Evolutionary conservation across 1,140 invertebrate species (phyloP), one percentile per base, ranked within the genome.

Genomic region (Aleiodes sp.): DNA sequence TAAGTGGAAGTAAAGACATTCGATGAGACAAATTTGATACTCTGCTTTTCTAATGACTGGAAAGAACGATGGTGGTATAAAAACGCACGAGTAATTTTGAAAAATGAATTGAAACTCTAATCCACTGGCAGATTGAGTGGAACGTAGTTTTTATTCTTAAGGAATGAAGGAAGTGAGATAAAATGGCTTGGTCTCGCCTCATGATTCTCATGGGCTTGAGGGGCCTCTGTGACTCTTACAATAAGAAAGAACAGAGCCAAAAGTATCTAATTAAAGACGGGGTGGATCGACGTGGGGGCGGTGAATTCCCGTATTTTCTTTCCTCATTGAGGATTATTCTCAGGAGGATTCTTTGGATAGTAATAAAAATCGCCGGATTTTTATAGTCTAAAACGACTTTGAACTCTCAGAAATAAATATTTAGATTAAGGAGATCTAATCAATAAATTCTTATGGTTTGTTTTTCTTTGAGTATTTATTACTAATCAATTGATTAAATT

Each of bases 191-290:
- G 41, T 46, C 41, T 14, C 41, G 41, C 41, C 41, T 46, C 41
- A 46, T 46, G 41, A 46, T 46, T 46, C 41, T 46, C 24, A 46
- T 46, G 41, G 41, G 41, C 41, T 46, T 19, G 16, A 9, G 41
- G 16, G 41, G 41, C 16, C 41, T 46, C 16, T 4, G 10, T 19
- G 41, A 46, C 41, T 8, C n/a, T n/a, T n/a, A n/a, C n/a, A n/a
- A n/a, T 46, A 46, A 46, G 3, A 46, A 46, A 46, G 24, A 7
- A 2, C 8, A 19, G 41, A 19, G 16, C 14, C 41, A 46, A 46
- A 46, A 2, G 41, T 46, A 9, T 46, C 41, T 46, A 46, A 46
- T 46, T 46, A 46, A 46, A 46, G 41, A 10, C 24, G 41, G 39
- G 41, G 41, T 21, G 41, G 16, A 4, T 46, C 41, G 16, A n/a